A percentile compares a stretch with the other conserved stretches of the same genome.
These are phyloP conservation scores for Thera britannica DNA, from an alignment of 2,888 invertebrate genomes.

Conservation along the genomic window DNA sequence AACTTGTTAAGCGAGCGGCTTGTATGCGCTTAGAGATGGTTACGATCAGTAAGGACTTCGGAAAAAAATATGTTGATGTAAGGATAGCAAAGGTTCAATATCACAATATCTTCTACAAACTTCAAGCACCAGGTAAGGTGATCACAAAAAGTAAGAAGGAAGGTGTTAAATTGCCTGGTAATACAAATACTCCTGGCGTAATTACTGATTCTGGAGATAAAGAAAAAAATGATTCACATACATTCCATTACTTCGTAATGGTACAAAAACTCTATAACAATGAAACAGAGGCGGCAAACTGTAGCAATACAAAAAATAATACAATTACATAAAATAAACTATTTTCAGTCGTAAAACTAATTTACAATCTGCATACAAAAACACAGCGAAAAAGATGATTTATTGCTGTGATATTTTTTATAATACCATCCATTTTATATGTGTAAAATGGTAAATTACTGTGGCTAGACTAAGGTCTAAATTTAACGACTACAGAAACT, in stretches of 20 bases:
- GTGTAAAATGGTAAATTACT: constrained; percentile 29
- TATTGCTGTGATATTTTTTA: constrained; percentile 48
- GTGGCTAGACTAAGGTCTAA: constrained; percentile 20
- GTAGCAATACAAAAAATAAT: constrained; percentile 49
- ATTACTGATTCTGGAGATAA: constrained; percentile 39
- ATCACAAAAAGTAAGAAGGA: constrained; percentile 19
- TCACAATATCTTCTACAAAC: constrained; percentile 11
- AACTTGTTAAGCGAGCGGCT: constrained; percentile 1
- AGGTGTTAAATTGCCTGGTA: constrained; percentile 39
- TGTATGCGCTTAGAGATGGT: not conserved
- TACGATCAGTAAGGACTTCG: not conserved
- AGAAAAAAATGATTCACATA: constrained; percentile 52
- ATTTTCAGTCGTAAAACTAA: constrained; percentile 57
- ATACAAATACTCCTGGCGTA: constrained; percentile 37
- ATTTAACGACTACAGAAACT: constrained; percentile 18
- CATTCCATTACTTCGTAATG: constrained; percentile 56
- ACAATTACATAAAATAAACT: constrained; percentile 58
- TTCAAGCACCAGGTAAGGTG: constrained; percentile 5
- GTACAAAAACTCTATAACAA: constrained; percentile 54
- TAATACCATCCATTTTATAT: constrained; percentile 33
- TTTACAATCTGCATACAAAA: constrained; percentile 51
- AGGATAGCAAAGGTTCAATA: not conserved
- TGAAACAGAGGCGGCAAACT: constrained; percentile 34
- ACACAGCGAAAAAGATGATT: constrained; percentile 47
- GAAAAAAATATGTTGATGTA: constrained; percentile 8